Evolutionary conservation across 1,140 invertebrate species (phyloP), one percentile per base, ranked within the genome.

Genomic region (Lepidostoma basale): DNA sequence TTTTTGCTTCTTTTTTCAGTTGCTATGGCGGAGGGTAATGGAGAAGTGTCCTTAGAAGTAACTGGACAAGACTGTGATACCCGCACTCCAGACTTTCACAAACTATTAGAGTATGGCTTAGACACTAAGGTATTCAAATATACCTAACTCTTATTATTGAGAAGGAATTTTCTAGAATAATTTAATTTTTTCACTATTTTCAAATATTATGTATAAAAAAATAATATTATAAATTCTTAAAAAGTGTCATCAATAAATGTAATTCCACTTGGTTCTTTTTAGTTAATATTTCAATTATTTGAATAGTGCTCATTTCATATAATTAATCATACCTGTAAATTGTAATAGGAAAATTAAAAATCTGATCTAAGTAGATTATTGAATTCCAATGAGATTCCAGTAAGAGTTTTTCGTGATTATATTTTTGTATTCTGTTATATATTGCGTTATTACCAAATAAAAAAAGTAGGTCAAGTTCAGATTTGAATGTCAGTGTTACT

Each of bases 101-200:
- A 93, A 86, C 84, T 98, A 69, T 87, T 96, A 77, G 92, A 95
- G 77, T 96, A 96, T 89, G 95, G 95, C 79, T 88, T 98, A 79
- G 93, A 96, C 84, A 90, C 91, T 79, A 95, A 94, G 87, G 91
- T 94, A 74, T 65, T n/a, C n/a, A n/a, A n/a, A n/a, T n/a, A n/a
- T n/a, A n/a, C n/a, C n/a, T n/a, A n/a, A n/a, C n/a, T n/a, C n/a
- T n/a, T n/a, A n/a, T n/a, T n/a, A n/a, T n/a, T n/a, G n/a, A n/a
- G n/a, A n/a, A n/a, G n/a, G n/a, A n/a, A n/a, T n/a, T n/a, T n/a
- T n/a, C n/a, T n/a, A n/a, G n/a, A n/a, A n/a, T n/a, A n/a, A n/a
- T n/a, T n/a, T n/a, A n/a, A n/a, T n/a, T n/a, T n/a, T n/a, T n/a
- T n/a, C n/a, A n/a, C n/a, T n/a, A n/a, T n/a, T n/a, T n/a, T n/a